Evolutionary conservation across 1,140 invertebrate genomes (phyloP), one percentile per base, ranked within the genome.

Genomic region (Trichogramma pretiosum): DNA sequence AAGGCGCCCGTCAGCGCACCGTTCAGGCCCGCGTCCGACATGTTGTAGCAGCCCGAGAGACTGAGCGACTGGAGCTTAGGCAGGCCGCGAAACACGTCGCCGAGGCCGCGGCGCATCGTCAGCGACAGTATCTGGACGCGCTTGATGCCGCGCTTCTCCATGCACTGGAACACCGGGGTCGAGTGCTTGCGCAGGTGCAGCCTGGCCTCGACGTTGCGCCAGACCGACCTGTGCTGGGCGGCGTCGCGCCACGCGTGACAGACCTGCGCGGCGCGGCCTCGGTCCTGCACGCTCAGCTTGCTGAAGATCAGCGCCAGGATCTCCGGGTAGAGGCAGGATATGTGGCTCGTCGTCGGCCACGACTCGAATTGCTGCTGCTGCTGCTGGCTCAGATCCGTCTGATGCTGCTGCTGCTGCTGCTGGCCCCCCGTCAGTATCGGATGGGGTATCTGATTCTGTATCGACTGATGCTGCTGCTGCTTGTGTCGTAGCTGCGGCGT

Each of bases 251-350:
- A 95, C 18, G 85, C 74, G 14, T 78, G 75, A 70, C 92, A 96
- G 48, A 94, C 90, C 70, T 93, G 90, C 2, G 91, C 89, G 2
- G 84, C 91, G 21, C 88, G 73, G 1, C 93, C 90, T 64, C 90
- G 82, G 72, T 94, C 92, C 56, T 82, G 73, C 5, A 94, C 88
- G 10, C 89, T 84, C 56, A 96, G 74, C 67, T 91, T 84, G 56
- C 86, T 80, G 65, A 97, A 96, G 59, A 97, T 94, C 52, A 93
- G 78, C 17, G 90, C 87, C 22, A 97, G 70, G 46, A 96, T 82
- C 65, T 96, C 92, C 3, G 93, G 92, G 70, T 94, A 95, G 13
- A 95, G 74, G 59, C 84, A 80, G 13, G 87, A 87, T 51, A 94
- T 86, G 70, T 92, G 87, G 36, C 85, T 86, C 50, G 78, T 79